Conservation (phyloP, 1,140 invertebrate species). For the Drosophila miranda region DNA sequence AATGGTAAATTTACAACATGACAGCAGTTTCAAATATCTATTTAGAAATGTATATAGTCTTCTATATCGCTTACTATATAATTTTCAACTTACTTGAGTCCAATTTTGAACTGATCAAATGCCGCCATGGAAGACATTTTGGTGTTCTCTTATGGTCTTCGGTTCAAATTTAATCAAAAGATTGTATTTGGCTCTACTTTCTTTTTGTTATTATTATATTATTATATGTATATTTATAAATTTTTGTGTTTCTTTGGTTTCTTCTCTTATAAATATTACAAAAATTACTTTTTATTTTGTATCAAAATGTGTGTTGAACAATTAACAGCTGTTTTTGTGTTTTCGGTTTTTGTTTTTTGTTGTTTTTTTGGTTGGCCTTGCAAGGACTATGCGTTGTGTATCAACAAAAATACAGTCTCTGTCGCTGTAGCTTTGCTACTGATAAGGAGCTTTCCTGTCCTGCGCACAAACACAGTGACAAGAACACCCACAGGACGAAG, state of each 20-base stretch:
- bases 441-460: slow-evolving; percentile 61
- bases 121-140: slow-evolving; percentile 80
- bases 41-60: background rate
- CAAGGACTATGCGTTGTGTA: slow-evolving; percentile 31
- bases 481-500: slow-evolving; percentile 1
- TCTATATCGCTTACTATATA: slow-evolving; percentile 1
- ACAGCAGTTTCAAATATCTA: background rate
- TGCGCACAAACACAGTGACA: slow-evolving; percentile 46
- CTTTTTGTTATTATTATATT: background rate
- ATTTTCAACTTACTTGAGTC: slow-evolving; percentile 72
- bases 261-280: slow-evolving; percentile 20
- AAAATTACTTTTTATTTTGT: slow-evolving; percentile 23
- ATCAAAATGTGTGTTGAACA: slow-evolving; percentile 35
- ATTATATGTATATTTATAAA: slow-evolving; percentile 18
- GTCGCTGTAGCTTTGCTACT: slow-evolving; percentile 12
- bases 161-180: slow-evolving; percentile 27
- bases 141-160: slow-evolving; percentile 8
- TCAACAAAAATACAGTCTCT: slow-evolving; percentile 36
- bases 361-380: slow-evolving; percentile 45
- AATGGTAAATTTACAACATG: too few species aligned
- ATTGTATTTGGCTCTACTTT: background rate
- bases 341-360: background rate
- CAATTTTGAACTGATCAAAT: slow-evolving; percentile 79
- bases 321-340: slow-evolving; percentile 50
- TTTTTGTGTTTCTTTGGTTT: slow-evolving; percentile 3